A percentile compares a stretch with the other conserved stretches of the same genome.
Conservation (phyloP, 2,797 vertebrate species). For the Scyliorhinus canicula region DNA sequence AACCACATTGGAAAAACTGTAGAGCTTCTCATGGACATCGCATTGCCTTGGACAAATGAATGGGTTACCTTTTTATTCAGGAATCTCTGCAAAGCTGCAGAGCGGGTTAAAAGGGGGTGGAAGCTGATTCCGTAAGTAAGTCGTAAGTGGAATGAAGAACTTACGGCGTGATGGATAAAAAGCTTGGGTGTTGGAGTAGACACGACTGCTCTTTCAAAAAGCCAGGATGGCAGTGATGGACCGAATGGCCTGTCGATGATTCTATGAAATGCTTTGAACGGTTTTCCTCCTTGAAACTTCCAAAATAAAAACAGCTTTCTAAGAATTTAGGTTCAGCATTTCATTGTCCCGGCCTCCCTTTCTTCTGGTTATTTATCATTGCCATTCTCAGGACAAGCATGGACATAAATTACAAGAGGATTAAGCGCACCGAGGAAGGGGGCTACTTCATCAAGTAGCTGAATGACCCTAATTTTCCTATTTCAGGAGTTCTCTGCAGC, state of each 20-base stretch:
- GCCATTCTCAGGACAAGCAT: slow-evolving; percentile 23
- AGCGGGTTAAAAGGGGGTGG: not conserved
- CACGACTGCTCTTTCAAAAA: not conserved
- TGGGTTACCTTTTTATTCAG: not conserved
- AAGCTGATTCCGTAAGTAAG: not conserved
- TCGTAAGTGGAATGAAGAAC: too few species aligned
- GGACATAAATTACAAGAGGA: slow-evolving; percentile 24
- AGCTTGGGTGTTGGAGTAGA: not conserved
- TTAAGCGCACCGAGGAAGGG: slow-evolving; percentile 5
- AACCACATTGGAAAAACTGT: not conserved
- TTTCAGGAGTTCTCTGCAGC: slow-evolving; percentile 24
- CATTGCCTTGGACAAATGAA: not conserved
- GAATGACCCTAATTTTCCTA: slow-evolving; percentile 35
- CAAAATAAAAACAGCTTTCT: slow-evolving; percentile 23
- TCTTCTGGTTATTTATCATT: slow-evolving; percentile 17
- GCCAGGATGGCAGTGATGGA: not conserved
- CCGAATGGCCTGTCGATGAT: not conserved
- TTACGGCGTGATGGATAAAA: not conserved
- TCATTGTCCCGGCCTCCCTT: not conserved
- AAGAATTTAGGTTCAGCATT: slow-evolving; percentile 16
- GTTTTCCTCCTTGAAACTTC: not conserved
- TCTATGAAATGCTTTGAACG: not conserved
- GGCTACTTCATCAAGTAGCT: slow-evolving; percentile 27
- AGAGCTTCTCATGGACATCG: not conserved
- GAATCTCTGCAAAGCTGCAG: not conserved